phyloP scores from a whole-genome alignment of 2,113 vertebrate species.

The Poeciliopsis turrubarensis region DNA sequence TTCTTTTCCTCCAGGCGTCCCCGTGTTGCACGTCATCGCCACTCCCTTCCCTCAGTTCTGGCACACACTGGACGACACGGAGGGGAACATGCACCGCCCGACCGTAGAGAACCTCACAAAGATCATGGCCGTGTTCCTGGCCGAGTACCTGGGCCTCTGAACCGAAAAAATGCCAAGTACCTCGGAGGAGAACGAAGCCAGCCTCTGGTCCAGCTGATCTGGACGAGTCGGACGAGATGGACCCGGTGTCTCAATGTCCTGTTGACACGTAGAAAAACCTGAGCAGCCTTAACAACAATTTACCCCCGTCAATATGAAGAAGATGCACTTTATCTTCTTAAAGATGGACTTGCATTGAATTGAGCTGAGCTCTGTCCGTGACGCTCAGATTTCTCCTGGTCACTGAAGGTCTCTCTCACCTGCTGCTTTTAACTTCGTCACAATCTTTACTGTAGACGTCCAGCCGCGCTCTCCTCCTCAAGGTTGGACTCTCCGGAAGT shows the following conservation, averaged over 20 bases:
- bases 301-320: neutral
- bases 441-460: neutral
- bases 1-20: slow-evolving; percentile 75
- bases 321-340: slow-evolving; percentile 32
- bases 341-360: slow-evolving; percentile 5
- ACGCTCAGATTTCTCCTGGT: neutral
- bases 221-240: neutral
- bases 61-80: slow-evolving; percentile 86
- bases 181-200: neutral
- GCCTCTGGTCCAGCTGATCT: neutral
- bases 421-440: slow-evolving; percentile 7
- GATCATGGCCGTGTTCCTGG: slow-evolving; percentile 84
- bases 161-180: neutral
- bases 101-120: slow-evolving; percentile 87
- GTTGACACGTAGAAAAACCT: slow-evolving; percentile 1
- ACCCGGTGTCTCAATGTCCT: neutral
- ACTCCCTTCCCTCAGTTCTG: slow-evolving; percentile 90
- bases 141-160: slow-evolving; percentile 85
- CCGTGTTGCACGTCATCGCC: slow-evolving; percentile 88
- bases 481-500: neutral
- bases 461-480: neutral
- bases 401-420: slow-evolving; percentile 10
- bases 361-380: neutral
- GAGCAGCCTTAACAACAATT: slow-evolving; percentile 12
- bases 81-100: slow-evolving; percentile 85